phyloP scores from a whole-genome alignment of 2,797 vertebrate species.

The Chaenodraco wilsoni region DNA sequence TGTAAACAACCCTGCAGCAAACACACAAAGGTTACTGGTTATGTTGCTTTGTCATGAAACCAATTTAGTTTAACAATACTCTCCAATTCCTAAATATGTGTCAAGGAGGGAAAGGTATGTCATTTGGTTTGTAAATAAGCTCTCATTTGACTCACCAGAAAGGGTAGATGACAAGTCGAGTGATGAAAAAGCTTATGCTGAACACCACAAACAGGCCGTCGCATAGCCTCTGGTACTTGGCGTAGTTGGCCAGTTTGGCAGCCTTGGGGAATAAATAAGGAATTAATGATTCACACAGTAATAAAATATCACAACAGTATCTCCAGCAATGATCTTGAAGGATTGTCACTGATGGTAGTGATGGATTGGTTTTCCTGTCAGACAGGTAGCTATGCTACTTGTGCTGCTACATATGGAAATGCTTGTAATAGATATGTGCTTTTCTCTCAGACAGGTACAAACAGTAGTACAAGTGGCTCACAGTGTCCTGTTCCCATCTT shows the following conservation, averaged over 20 bases:
- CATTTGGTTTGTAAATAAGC: conserved; percentile 36
- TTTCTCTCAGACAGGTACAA: background rate
- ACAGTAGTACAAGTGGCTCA: background rate
- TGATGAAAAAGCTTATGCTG: conserved; percentile 88
- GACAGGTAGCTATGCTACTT: no score
- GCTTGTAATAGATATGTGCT: background rate
- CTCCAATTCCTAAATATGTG: background rate
- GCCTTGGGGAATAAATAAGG: conserved; percentile 80
- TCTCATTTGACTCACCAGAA: conserved; percentile 88
- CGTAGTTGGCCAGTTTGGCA: conserved; percentile 97
- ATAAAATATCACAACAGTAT: conserved; percentile 6
- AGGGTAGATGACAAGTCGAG: conserved; percentile 93
- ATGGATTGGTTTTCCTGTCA: no score
- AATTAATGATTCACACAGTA: conserved; percentile 27
- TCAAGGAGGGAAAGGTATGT: background rate
- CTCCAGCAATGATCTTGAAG: background rate
- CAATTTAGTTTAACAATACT: background rate
- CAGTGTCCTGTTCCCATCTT: background rate
- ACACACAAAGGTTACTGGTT: conserved; percentile 3
- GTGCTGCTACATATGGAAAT: background rate
- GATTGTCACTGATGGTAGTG: no score
- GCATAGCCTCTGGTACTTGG: conserved; percentile 94
- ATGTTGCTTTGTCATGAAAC: background rate
- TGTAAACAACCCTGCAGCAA: conserved; percentile 89
- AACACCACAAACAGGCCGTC: conserved; percentile 94